Evolutionary conservation across 2,113 vertebrate species (phyloP).

Genomic region (Gnathonemus longibarbis): DNA sequence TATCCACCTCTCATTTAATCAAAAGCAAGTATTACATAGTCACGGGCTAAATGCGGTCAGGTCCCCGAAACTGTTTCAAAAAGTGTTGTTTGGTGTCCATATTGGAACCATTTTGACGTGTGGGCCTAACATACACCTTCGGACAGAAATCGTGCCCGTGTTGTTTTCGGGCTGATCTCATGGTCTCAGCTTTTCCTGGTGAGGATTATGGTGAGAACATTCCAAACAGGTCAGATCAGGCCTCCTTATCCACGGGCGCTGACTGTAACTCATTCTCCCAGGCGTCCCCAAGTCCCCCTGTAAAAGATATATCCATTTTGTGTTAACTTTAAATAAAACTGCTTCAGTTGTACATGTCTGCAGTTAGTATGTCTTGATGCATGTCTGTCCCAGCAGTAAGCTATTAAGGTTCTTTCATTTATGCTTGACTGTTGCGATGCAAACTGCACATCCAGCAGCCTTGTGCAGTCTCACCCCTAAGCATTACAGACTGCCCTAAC

Average conservation of each 20-base stretch:
- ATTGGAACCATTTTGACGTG: neutral
- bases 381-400: neutral
- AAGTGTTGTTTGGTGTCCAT: neutral
- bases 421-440: neutral
- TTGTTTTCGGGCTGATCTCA: neutral
- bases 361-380: neutral
- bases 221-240: neutral
- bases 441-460: neutral
- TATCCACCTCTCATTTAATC: neutral
- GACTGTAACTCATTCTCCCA: neutral
- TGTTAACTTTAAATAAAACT: neutral
- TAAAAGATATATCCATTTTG: neutral
- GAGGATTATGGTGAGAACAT: neutral
- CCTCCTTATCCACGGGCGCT: neutral
- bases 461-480: neutral
- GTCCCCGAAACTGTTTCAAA: neutral
- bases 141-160: neutral
- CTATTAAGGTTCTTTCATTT: neutral
- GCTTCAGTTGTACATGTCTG: neutral
- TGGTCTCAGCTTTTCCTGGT: neutral
- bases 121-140: neutral
- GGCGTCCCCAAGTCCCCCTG: neutral
- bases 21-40: neutral
- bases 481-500: neutral
- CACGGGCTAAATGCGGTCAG: neutral